These are phyloP conservation scores for Cynodonichthys magdalenae DNA, from an alignment of 2,797 vertebrate genomes.

Conservation along the genomic window DNA sequence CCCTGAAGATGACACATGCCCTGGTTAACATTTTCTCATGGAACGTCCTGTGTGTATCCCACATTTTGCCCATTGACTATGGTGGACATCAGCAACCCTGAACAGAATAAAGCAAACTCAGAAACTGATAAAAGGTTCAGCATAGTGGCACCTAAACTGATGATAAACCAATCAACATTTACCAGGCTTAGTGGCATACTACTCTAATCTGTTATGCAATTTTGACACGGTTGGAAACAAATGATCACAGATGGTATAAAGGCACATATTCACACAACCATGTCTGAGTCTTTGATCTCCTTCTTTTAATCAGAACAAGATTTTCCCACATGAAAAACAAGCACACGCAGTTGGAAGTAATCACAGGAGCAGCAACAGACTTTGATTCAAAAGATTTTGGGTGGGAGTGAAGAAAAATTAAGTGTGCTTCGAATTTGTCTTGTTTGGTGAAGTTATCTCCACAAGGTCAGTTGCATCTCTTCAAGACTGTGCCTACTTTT, in stretches of 20 bases:
- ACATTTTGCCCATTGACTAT: no score
- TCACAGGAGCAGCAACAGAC: slow-evolving; percentile 39
- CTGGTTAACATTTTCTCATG: no score
- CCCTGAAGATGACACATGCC: no score
- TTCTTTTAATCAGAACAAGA: slow-evolving; percentile 27
- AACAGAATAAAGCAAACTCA: no score
- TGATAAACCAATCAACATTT: slow-evolving; percentile 54
- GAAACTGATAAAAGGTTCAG: no score
- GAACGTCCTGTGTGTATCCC: no score
- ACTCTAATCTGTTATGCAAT: slow-evolving; percentile 5
- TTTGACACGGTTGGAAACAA: slow-evolving; percentile 47
- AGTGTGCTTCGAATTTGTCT: slow-evolving; percentile 32
- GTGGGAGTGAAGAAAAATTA: background rate
- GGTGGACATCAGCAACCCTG: no score
- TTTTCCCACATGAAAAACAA: slow-evolving; percentile 5
- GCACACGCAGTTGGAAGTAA: slow-evolving; percentile 18
- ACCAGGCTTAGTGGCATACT: slow-evolving; percentile 7
- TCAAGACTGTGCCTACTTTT: slow-evolving; percentile 32
- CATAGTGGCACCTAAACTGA: no score
- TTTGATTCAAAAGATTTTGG: slow-evolving; percentile 38
- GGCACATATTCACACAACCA: background rate
- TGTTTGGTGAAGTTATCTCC: slow-evolving; percentile 9
- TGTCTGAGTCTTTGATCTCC: slow-evolving; percentile 6
- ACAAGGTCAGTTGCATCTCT: slow-evolving; percentile 12
- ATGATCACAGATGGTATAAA: slow-evolving; percentile 27